Conservation (phyloP, 2,888 invertebrate genomes). For the Scaptomyza cyrtandrae region DNA sequence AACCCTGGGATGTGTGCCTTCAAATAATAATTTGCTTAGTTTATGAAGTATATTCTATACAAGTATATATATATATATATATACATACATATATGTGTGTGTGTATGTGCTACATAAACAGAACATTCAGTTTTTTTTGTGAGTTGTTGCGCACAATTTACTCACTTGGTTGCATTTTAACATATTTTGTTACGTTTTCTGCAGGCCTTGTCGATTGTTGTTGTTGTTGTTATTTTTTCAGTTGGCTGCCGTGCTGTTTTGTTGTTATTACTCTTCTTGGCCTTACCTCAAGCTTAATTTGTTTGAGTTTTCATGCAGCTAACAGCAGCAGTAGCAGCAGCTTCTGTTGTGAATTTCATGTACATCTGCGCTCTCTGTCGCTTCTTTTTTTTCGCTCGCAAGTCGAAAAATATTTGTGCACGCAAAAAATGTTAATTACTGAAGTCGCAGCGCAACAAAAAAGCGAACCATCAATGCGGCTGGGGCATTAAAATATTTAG, state of each 20-base stretch:
- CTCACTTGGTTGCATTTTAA: constrained; percentile 78
- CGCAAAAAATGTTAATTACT: constrained; percentile 80
- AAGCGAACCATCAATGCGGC: constrained; percentile 78
- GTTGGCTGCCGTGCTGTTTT: constrained; percentile 54
- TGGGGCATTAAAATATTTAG: constrained; percentile 75
- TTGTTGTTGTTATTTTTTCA: constrained; percentile 72
- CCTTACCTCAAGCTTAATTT: constrained; percentile 75
- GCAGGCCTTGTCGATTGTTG: constrained; percentile 65
- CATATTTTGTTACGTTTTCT: constrained; percentile 79
- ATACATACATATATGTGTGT: constrained; percentile 19
- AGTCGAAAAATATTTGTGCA: constrained; percentile 80
- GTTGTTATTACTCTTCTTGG: constrained; percentile 52
- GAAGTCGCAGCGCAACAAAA: constrained; percentile 57
- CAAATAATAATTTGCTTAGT: constrained; percentile 80
- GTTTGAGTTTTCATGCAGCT: constrained; percentile 73
- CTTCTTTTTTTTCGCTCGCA: constrained; percentile 46
- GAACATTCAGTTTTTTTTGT: constrained; percentile 59
- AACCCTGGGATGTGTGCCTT: constrained; percentile 69
- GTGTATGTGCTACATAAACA: constrained; percentile 72
- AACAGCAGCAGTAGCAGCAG: constrained; percentile 51
- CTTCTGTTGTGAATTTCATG: constrained; percentile 77
- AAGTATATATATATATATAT: constrained; percentile 14
- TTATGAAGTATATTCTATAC: constrained; percentile 64
- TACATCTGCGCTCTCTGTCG: constrained; percentile 59
- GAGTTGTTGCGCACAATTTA: constrained; percentile 74